phyloP scores from a whole-genome alignment of 2,888 invertebrate species.

The Chrysodeixis includens region DNA sequence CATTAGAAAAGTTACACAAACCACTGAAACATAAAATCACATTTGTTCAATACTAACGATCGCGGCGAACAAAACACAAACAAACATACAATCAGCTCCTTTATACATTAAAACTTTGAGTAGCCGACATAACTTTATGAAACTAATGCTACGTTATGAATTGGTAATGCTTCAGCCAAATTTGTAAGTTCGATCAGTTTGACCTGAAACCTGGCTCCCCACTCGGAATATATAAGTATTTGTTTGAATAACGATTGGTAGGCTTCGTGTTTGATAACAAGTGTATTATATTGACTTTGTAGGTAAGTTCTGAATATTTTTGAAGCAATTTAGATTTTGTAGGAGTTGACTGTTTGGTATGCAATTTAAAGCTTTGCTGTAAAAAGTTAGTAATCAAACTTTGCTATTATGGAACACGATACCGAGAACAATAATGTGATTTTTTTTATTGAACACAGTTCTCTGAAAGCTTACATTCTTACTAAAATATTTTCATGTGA shows the following conservation, averaged over 20 bases:
- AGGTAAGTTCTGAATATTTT: not conserved
- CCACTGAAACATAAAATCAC: slow-evolving; percentile 1
- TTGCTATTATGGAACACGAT: too few relatives aligned
- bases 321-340: too few relatives aligned
- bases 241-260: slow-evolving; percentile 7
- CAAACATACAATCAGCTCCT: not conserved
- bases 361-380: too few relatives aligned
- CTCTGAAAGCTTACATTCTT: too few relatives aligned
- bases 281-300: not conserved
- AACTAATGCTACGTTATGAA: slow-evolving; percentile 56
- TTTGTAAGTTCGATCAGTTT: slow-evolving; percentile 47
- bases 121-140: slow-evolving; percentile 38
- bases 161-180: slow-evolving; percentile 49
- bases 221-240: slow-evolving; percentile 9
- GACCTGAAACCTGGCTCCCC: slow-evolving; percentile 27
- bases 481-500: too few relatives aligned
- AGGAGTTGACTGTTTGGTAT: too few relatives aligned
- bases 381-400: too few relatives aligned
- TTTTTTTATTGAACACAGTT: too few relatives aligned
- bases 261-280: slow-evolving; percentile 8
- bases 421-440: too few relatives aligned
- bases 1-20: slow-evolving; percentile 1
- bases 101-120: slow-evolving; percentile 23
- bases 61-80: not conserved
- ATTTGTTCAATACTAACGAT: slow-evolving; percentile 4